These are phyloP conservation scores for Nautilus pompilius DNA, from an alignment of 1,140 invertebrate genomes.

Conservation along the genomic window DNA sequence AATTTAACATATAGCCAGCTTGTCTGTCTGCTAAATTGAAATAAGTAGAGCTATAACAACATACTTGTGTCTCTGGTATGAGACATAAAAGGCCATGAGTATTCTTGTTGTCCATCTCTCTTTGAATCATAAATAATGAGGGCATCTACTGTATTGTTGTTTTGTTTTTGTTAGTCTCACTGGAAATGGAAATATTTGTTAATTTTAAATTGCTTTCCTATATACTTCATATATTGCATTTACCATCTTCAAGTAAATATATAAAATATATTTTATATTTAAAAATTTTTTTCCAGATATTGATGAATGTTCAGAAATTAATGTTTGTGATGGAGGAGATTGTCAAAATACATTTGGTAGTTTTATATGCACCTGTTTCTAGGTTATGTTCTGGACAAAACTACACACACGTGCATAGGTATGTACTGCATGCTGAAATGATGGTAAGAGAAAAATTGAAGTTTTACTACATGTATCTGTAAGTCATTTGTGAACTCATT, in stretches of 20 bases:
- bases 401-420: constrained; percentile 73
- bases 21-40: too few species aligned
- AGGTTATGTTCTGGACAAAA: constrained; percentile 68
- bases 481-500: too few species aligned
- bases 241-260: background rate
- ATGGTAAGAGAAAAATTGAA: too few species aligned
- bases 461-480: too few species aligned
- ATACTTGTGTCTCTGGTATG: too few species aligned
- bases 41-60: too few species aligned
- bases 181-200: background rate
- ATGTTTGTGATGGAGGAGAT: constrained; percentile 76
- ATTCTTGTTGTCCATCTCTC: too few species aligned
- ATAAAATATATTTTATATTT: background rate
- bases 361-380: constrained; percentile 75
- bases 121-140: too few species aligned
- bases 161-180: background rate
- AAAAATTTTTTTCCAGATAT: constrained; percentile 51
- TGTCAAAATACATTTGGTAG: constrained; percentile 88
- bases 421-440: too few species aligned
- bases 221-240: background rate
- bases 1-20: too few species aligned
- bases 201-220: background rate
- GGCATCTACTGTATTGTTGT: too few species aligned
- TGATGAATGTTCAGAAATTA: constrained; percentile 79
- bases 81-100: too few species aligned